Evolutionary conservation across 2,113 vertebrate genomes (phyloP).

Genomic region (Pseudorectes ferrugineus): DNA sequence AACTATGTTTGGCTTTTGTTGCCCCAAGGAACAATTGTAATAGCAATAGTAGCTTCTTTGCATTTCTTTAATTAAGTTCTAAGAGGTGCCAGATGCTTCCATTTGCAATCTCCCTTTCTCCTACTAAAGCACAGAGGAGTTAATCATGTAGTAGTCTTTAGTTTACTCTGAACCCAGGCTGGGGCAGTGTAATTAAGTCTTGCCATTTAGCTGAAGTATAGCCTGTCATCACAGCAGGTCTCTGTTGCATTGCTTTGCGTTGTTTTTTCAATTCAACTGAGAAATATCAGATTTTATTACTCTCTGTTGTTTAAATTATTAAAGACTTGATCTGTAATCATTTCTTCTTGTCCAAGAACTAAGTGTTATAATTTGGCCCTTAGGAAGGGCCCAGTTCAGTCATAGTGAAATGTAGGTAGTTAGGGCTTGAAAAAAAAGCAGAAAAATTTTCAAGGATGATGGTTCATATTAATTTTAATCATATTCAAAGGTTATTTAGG

Average conservation of each 20-base stretch:
- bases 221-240: background rate
- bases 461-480: background rate
- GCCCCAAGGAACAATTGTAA: background rate
- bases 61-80: slow-evolving; percentile 49
- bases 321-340: background rate
- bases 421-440: background rate
- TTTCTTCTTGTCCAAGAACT: background rate
- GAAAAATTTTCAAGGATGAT: background rate
- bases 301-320: background rate
- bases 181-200: slow-evolving; percentile 19
- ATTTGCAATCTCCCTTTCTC: background rate
- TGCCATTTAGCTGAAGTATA: background rate
- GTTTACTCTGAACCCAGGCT: slow-evolving; percentile 24
- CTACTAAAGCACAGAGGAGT: background rate
- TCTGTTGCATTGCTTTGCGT: background rate
- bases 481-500: background rate
- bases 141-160: slow-evolving; percentile 6
- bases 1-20: background rate
- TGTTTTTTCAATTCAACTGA: background rate
- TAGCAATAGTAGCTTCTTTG: slow-evolving; percentile 13
- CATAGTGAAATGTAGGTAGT: background rate
- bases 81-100: slow-evolving; percentile 15
- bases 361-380: background rate
- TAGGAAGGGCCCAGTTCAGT: background rate
- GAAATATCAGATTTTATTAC: background rate